Evolutionary conservation across 2,888 invertebrate species (phyloP), one percentile per base, ranked within the genome.

Genomic region (Plebejus anna): DNA sequence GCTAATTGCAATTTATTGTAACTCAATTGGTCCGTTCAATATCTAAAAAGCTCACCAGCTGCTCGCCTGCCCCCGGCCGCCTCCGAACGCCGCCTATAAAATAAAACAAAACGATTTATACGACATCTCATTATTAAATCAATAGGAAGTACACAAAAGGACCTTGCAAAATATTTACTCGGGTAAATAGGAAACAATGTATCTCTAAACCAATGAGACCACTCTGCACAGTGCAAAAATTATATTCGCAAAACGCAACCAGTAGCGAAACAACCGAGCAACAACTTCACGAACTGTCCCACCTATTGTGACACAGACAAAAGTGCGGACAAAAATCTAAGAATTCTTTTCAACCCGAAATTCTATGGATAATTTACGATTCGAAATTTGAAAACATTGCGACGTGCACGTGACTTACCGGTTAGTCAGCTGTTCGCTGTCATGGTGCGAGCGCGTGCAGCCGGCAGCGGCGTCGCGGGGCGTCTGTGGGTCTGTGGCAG

Each of bases 381-480:
- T 85, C 83, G 85, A 87, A 85, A 81, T 79, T 80, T 82, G 83
- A 84, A 85, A 87, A 86, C 84, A 86, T 84, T 75, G 78, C 78
- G 78, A 82, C 78, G 80, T 77, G 79, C 92, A 92, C 92, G 93
- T 92, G 93, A 92, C 93, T 93, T 91, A 92, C 93, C 92, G 92
- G 89, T 86, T 89, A 87, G 90, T 92, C 94, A 94, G 94, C 94
- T 94, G 94, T 92, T 91, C 90, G 89, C 87, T 88, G 92, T 93
- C 93, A 93, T 92, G 92, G 92, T 90, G 91, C 91, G 87, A 86
- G 89, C 80, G 86, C 83, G 94, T 94, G 95, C 93, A 89, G 84
- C 87, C 94, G 90, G 92, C 93, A 92, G 92, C 84, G 90, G 86
- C 88, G 87, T 82, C 94, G 81, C 91, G 90, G 90, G 94, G 92